phyloP scores from a whole-genome alignment of 2,113 vertebrate species.

The Lontra canadensis region DNA sequence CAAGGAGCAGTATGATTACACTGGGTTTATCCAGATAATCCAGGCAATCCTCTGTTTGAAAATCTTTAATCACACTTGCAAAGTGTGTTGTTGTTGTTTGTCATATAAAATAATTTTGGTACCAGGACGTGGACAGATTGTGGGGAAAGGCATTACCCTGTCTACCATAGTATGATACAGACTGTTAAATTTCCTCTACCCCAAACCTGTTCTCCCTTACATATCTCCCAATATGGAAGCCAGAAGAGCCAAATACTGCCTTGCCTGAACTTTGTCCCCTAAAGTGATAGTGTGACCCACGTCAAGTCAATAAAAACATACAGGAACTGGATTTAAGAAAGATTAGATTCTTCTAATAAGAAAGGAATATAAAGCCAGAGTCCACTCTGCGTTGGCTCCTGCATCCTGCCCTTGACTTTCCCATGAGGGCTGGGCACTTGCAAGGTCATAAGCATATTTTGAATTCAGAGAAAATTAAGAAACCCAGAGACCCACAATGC shows the following conservation, averaged over 20 bases:
- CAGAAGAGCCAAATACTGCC: background rate
- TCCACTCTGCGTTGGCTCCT: background rate
- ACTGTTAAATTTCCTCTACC: background rate
- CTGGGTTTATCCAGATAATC: background rate
- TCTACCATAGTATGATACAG: background rate
- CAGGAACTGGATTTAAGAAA: background rate
- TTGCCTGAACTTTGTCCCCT: background rate
- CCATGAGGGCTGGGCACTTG: background rate
- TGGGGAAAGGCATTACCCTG: rapidly evolving
- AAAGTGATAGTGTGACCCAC: background rate
- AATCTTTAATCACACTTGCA: background rate
- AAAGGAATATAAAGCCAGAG: background rate
- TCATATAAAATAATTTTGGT: background rate
- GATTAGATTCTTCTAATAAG: background rate
- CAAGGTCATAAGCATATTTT: background rate
- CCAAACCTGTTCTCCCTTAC: background rate
- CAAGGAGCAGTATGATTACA: background rate
- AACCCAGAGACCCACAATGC: background rate
- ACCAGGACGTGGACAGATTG: rapidly evolving
- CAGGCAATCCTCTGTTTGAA: background rate
- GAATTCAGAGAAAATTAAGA: background rate
- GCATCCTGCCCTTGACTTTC: background rate
- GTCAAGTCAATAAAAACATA: background rate
- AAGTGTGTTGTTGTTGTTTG: background rate
- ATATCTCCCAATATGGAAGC: background rate